These are phyloP conservation scores for Mormyrops attenuatus DNA, from an alignment of 2,797 vertebrate genomes.

Conservation along the genomic window DNA sequence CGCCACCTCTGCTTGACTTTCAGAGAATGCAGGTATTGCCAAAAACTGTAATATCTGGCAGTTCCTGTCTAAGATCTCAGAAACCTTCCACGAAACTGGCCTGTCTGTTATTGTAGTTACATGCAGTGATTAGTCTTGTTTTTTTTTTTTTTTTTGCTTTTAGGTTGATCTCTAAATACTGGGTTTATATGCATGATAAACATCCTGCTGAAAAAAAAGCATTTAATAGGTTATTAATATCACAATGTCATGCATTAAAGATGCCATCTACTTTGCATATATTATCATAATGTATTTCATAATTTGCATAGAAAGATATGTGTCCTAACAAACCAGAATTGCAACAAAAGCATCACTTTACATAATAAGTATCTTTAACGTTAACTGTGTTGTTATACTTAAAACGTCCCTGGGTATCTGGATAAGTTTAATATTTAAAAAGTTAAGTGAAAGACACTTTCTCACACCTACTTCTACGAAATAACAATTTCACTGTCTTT, in stretches of 20 bases:
- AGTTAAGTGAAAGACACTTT: background rate
- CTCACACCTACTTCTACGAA: background rate
- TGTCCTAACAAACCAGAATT: conserved; percentile 38
- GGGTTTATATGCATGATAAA: conserved; percentile 25
- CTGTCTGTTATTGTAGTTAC: conserved; percentile 6
- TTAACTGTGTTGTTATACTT: conserved; percentile 23
- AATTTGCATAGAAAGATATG: conserved; percentile 53
- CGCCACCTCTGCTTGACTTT: background rate
- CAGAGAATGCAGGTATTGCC: background rate
- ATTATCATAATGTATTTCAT: conserved; percentile 59
- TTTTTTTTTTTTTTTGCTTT: background rate
- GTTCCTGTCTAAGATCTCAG: background rate
- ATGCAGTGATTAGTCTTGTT: background rate
- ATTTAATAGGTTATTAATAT: conserved; percentile 55
- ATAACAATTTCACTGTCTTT: background rate
- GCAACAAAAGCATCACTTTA: conserved; percentile 32
- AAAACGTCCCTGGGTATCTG: background rate
- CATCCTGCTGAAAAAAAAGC: conserved; percentile 18
- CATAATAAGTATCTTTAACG: conserved; percentile 26
- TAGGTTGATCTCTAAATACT: conserved; percentile 23
- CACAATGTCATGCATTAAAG: conserved; percentile 64
- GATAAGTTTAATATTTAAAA: background rate
- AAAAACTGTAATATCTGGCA: background rate
- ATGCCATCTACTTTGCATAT: conserved; percentile 55
- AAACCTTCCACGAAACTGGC: background rate